Percentiles rank a stretch among this genome's conserved stretches.
phyloP scores from a whole-genome alignment of 2,113 vertebrate genomes.

The Cairina moschata region DNA sequence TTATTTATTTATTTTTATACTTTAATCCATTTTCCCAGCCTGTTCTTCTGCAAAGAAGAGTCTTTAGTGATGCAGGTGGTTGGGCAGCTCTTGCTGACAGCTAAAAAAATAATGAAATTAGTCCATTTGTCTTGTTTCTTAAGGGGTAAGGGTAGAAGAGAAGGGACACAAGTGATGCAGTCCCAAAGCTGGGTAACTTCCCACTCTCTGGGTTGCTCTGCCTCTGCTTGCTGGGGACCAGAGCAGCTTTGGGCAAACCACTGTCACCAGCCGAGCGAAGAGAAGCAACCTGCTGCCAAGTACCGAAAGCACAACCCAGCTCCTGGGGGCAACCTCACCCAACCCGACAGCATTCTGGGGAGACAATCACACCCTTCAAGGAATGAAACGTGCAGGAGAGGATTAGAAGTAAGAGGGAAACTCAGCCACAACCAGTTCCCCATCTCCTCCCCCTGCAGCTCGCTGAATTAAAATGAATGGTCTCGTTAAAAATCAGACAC shows the following conservation, averaged over 20 bases:
- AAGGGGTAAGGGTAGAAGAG: neutral
- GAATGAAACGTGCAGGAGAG: neutral
- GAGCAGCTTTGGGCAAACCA: rapidly evolving
- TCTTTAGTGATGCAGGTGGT: neutral
- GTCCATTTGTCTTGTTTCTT: neutral
- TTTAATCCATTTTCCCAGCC: neutral
- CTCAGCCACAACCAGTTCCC: neutral
- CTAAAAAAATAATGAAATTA: neutral
- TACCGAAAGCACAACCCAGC: rapidly evolving
- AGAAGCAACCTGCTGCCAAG: neutral
- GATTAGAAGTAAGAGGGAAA: neutral
- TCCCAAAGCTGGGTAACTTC: neutral
- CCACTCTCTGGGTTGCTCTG: neutral
- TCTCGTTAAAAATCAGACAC: neutral
- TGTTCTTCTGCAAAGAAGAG: neutral
- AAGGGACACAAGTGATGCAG: neutral
- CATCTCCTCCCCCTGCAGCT: neutral
- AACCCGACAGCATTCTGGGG: neutral
- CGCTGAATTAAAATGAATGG: neutral
- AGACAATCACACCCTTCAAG: neutral
- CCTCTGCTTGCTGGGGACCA: neutral
- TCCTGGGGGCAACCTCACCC: neutral
- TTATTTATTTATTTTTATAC: neutral
- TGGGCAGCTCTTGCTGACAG: neutral
- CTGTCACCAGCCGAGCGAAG: neutral